Evolutionary conservation across 2,113 vertebrate genomes (phyloP).

Genomic region (Ranitomeya imitator): DNA sequence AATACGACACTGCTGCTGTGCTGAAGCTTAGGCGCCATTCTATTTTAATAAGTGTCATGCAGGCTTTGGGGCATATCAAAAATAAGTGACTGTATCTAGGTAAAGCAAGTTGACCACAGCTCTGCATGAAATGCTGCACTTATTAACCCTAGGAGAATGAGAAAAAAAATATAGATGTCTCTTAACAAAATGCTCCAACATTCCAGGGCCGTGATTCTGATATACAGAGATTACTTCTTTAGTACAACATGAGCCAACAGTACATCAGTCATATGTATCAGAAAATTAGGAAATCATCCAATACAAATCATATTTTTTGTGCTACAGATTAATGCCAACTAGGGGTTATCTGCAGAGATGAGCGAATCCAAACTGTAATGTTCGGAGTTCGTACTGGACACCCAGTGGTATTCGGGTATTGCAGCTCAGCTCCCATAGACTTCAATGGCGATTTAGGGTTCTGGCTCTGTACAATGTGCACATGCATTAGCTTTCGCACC

Average conservation of each 20-base stretch:
- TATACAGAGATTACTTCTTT: slow-evolving; percentile 31
- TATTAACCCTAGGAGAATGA: neutral
- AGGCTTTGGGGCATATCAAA: slow-evolving; percentile 56
- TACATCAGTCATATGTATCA: slow-evolving; percentile 16
- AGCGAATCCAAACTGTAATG: too few species aligned
- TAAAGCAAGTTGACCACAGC: slow-evolving; percentile 30
- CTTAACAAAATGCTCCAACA: neutral
- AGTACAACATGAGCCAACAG: slow-evolving; percentile 14
- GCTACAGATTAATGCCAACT: neutral
- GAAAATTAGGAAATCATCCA: neutral
- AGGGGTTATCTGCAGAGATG: too few species aligned
- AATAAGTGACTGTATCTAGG: slow-evolving; percentile 57
- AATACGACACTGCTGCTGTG: slow-evolving; percentile 30
- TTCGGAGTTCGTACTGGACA: too few species aligned
- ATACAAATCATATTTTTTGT: neutral
- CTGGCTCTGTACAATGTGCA: too few species aligned
- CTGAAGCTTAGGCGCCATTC: slow-evolving; percentile 49
- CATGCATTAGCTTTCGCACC: too few species aligned
- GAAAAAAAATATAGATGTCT: neutral
- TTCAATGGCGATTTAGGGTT: too few species aligned
- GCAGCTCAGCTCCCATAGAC: too few species aligned
- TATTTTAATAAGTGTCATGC: slow-evolving; percentile 57
- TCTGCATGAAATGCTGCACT: neutral
- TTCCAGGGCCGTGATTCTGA: neutral
- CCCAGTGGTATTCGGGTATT: too few species aligned